Evolutionary conservation across 2,797 vertebrate genomes (phyloP), one percentile per base, ranked within the genome.

Genomic region (Pelochelys cantorii): DNA sequence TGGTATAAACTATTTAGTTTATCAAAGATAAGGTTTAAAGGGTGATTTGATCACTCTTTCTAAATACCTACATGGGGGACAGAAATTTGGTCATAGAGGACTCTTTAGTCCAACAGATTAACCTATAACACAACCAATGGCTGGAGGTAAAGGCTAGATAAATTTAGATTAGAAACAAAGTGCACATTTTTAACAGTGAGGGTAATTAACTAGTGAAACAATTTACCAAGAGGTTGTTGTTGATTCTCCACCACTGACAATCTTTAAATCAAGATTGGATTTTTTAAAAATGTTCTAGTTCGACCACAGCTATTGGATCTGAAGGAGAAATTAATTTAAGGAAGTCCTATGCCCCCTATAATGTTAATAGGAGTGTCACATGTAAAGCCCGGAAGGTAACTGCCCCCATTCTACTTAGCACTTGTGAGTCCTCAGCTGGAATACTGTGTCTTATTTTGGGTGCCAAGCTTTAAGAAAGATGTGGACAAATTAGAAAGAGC

Each of bases 241-340:
- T 37, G 82, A 81, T 85, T 81, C 81, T 11, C 37, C 25, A 84
- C 29, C 4, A 55, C 15, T 79, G 55, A 15, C 71, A 88, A 88
- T 56, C 65, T 86, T 89, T 17, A 42, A 54, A 15, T 65, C 53
- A 74, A 68, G 62, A 68, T 20, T 74, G 22, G 34, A 15, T 42
- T 93, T 94, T 54, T 93, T 71, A 85, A 52, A 92, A 87, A 34
- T 57, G 17, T 17, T 87, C 25, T 83, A 71, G 91, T 90, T 84
- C 82, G 83, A 3, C 77, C 84, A 31, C 54, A 88, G 78, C 71
- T 83, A 74, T 65, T 62, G 71, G 31, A 92, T 81, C 6, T 83
- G 71, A 81, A 82, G 65, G 59, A 89, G 87, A 17, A 55, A 74
- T 13, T 82, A 54, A 62, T 92, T 79, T 75, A n/a, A 11, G 20